These are phyloP conservation scores for Geococcyx californianus DNA, from an alignment of 2,113 vertebrate genomes.

Conservation along the genomic window DNA sequence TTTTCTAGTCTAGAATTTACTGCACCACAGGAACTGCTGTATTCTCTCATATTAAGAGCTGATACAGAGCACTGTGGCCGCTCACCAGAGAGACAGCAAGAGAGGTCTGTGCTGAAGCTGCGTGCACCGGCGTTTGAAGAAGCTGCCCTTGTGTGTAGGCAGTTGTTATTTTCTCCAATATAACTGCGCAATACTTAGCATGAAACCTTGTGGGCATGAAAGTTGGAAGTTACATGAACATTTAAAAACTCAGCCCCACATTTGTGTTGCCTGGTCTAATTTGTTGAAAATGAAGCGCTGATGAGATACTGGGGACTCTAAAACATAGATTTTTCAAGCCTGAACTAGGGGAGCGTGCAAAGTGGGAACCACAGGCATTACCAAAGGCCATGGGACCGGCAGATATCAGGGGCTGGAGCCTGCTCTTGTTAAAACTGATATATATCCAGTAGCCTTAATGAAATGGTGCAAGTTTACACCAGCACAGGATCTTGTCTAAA, in stretches of 20 bases:
- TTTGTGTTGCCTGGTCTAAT: not conserved
- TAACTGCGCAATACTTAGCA: not conserved
- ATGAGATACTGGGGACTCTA: not conserved
- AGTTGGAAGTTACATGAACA: not conserved
- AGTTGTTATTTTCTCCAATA: not conserved
- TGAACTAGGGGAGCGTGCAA: not conserved
- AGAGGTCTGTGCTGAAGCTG: not conserved
- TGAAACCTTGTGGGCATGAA: not conserved
- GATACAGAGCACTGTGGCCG: rapidly evolving
- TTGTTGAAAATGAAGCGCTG: not conserved
- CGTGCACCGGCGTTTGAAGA: not conserved
- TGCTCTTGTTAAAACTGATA: not conserved
- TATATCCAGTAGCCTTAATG: not conserved
- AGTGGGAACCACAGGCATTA: not conserved
- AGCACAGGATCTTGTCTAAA: not conserved
- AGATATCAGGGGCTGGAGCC: not conserved
- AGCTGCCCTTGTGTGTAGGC: not conserved
- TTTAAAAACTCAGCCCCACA: not conserved
- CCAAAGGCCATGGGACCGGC: not conserved
- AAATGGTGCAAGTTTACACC: not conserved
- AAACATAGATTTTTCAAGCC: not conserved
- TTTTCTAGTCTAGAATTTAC: not conserved
- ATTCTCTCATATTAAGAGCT: not conserved
- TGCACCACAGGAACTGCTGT: not conserved
- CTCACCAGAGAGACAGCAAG: not conserved